Evolutionary conservation across 1,140 invertebrate genomes (phyloP), one percentile per base, ranked within the genome.

Genomic region (Drosophila ironensis): DNA sequence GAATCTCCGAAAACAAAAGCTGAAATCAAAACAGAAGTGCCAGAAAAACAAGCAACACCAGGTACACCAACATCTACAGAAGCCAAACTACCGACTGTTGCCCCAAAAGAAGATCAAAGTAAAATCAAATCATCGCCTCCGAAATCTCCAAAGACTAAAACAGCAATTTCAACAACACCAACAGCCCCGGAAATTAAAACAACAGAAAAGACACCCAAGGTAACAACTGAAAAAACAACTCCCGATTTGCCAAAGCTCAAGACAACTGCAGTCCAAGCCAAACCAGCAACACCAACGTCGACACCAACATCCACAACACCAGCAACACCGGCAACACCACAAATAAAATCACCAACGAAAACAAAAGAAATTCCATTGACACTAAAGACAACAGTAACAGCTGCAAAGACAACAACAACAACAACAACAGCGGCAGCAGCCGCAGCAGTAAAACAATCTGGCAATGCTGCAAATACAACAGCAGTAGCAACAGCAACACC

Each of bases 391-490:
- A 42, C 19, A 33, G 14, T 30, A 16, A 6, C 45, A 44, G 41
- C 46, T 42, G 45, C 12, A 19, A 30, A 35, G 17, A 35, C 35
- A 53, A 27, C 24, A 33, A 37, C 14, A 20, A 19, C 41, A 44
- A 25, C 27, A 14, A 59, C 44, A 57, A 33, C 33, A 50, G 59
- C n/a, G 27, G 17, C 40, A 64, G 28, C 41, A 50, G 24, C 47
- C 48, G 12, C 14, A 25, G n/a, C 59, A 42, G 27, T 35, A 61
- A 61, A 64, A 52, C 30, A 35, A n/a, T 67, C 68, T 71, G 68
- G 68, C 68, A 71, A 70, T 66, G 42, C 74, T 25, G 41, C 37
- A 44, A 24, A 12, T 27, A 28, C 45, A 59, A 63, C 68, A 64
- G 50, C 72, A 44, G 12, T 53, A 50, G 12, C 54, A 61, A n/a